Evolutionary conservation across 1,140 invertebrate genomes (phyloP).

Genomic region (Tetramorium alpestre): DNA sequence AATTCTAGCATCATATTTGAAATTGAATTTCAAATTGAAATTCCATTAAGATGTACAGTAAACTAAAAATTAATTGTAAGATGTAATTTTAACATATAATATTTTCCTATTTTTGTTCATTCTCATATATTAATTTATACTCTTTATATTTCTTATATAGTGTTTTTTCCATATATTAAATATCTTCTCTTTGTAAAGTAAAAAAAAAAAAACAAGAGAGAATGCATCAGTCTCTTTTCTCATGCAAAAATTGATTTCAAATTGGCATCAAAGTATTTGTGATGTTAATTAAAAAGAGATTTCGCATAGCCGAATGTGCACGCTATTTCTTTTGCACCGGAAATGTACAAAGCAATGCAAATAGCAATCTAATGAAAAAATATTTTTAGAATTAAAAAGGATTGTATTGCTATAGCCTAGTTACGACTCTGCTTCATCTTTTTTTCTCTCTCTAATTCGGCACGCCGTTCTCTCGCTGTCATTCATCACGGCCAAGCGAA

Average conservation of each 20-base stretch:
- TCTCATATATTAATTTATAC: neutral
- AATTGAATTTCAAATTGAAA: neutral
- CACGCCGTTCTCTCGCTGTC: neutral
- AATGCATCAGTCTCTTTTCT: neutral
- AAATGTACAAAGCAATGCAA: neutral
- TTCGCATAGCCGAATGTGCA: neutral
- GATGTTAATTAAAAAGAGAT: neutral
- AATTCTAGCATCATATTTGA: neutral
- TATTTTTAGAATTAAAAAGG: neutral
- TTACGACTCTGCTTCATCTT: conserved; percentile 18
- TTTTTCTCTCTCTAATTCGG: conserved; percentile 23
- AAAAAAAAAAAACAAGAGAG: no score
- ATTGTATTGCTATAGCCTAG: neutral
- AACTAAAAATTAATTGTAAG: neutral
- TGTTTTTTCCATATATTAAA: neutral
- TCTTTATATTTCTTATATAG: neutral
- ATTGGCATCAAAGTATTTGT: neutral
- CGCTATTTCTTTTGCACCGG: neutral
- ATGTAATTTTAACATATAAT: conserved; percentile 7
- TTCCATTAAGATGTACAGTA: neutral
- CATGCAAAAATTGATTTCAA: neutral
- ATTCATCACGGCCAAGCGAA: conserved; percentile 29
- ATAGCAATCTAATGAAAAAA: neutral
- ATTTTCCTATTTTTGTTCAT: neutral
- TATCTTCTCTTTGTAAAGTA: neutral